A percentile compares a stretch with the other conserved stretches of the same genome.
Conservation (phyloP, 2,888 invertebrate species). For the Andricus curvator region DNA sequence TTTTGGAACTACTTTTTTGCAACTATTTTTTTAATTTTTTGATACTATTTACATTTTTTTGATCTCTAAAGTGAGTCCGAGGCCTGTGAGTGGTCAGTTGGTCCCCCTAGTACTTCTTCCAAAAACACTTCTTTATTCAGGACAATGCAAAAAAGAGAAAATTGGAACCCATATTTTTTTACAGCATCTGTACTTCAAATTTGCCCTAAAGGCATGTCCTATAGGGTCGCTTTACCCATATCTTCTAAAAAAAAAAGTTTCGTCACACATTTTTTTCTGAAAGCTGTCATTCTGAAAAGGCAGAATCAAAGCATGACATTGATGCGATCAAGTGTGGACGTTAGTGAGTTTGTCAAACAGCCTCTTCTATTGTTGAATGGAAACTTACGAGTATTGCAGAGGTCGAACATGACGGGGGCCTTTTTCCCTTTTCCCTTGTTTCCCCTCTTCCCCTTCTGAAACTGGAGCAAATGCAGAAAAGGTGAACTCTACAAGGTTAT, state of each 20-base stretch:
- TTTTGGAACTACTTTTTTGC: too few species aligned
- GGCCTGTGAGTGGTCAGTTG: too few species aligned
- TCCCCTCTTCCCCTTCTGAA: not conserved
- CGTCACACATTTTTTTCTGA: too few species aligned
- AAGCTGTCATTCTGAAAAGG: too few species aligned
- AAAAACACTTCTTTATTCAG: not conserved
- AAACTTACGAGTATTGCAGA: not conserved
- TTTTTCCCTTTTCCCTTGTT: constrained; percentile 10
- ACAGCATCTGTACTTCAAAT: not conserved
- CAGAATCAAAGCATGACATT: not conserved
- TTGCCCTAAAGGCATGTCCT: not conserved
- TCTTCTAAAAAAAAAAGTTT: not conserved
- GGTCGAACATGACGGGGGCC: not conserved
- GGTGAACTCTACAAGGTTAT: not conserved
- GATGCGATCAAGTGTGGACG: not conserved
- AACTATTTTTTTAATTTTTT: too few species aligned
- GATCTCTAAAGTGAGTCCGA: too few species aligned
- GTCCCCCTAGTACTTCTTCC: not conserved
- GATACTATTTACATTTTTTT: too few species aligned
- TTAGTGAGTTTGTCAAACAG: not conserved
- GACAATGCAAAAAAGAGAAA: too few species aligned
- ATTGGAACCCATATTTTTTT: not conserved
- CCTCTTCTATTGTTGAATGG: not conserved
- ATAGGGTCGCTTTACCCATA: not conserved
- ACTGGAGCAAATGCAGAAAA: constrained; percentile 15